Base-by-base conservation (phyloP, 2,113 vertebrate species). In the Opisthocomus hoazin region DNA sequence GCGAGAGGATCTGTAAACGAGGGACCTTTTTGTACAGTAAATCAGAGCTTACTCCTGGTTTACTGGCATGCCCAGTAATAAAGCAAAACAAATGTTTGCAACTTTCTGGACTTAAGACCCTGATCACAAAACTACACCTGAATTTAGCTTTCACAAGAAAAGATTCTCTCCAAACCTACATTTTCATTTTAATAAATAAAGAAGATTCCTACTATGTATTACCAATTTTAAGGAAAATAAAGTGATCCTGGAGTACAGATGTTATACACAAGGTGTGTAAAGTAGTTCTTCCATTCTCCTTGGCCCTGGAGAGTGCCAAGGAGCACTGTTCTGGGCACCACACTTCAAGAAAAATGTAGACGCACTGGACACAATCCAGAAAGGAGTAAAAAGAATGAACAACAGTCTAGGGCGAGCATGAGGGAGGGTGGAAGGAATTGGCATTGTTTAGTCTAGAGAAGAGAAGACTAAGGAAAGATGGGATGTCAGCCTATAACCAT, bases 401-500 rank as follows among this genome's bases (percentile, higher is more conserved):
- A 69, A 50, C 57, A 92, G 78, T 87, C 73, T 87, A 30, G 23
- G 89, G 48, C 56, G 39, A 89, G 50, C 36, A 32, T 61, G 73
- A 70, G 61, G 84, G 56, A 90, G 70, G 21, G 22, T 91, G 65
- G 87, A 91, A 89, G 23, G 81, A 87, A 75, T 27, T 93, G 95
- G 90, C 81, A 87, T 89, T 95, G 90, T 97, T 97, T 94, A 96
- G 96, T 96, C 96, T 96, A 87, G 39, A 70, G 77, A 65, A 70
- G 53, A 76, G 43, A 92, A 53, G 36, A 45, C 61, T 71, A 30
- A 87, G 50, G 73, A 84, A 82, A 68, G n/a, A 87, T 75, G 43
- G 60, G 51, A 78, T 43, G 22, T 68, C 87, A 71, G 90, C 81
- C 84, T 45, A 36, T 56, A 92, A 68, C 48, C 32, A 36, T 83